phyloP scores from a whole-genome alignment of 2,888 invertebrate species.

The Caenorhabditis uteleia region DNA sequence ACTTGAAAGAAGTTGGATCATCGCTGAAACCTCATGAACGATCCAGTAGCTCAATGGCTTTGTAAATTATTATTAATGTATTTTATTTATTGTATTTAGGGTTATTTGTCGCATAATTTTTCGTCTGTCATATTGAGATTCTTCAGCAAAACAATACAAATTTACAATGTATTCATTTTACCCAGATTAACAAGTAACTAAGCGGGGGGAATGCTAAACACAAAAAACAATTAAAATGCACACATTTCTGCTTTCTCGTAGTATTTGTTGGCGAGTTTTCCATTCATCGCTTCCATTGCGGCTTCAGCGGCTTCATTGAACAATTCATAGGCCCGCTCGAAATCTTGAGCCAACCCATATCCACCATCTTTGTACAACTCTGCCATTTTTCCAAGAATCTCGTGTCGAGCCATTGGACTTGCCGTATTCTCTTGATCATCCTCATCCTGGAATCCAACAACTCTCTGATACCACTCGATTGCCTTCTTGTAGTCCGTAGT shows the following conservation, averaged over 20 bases:
- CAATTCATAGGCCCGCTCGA: conserved; percentile 72
- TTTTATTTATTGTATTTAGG: too few species aligned
- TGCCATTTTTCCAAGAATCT: conserved; percentile 72
- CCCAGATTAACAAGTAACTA: not conserved
- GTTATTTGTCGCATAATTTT: too few species aligned
- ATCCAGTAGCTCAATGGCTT: conserved; percentile 47
- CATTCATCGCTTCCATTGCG: conserved; percentile 74
- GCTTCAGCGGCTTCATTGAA: conserved; percentile 74
- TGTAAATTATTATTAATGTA: too few species aligned
- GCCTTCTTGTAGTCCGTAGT: conserved; percentile 32
- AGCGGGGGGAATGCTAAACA: not conserved
- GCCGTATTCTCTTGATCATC: conserved; percentile 6
- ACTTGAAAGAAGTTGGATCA: conserved; percentile 72
- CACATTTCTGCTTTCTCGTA: conserved; percentile 53
- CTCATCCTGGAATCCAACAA: conserved; percentile 57
- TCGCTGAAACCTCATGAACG: conserved; percentile 60
- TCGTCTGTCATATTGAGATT: too few species aligned
- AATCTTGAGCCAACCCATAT: conserved; percentile 70
- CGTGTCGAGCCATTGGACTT: conserved; percentile 61
- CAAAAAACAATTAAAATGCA: conserved; percentile 22
- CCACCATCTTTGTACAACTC: conserved; percentile 72
- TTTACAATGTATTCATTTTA: not conserved
- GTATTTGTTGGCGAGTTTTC: conserved; percentile 73
- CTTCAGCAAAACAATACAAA: not conserved
- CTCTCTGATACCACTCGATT: conserved; percentile 45